Conservation (phyloP, 2,888 invertebrate species). For the Phengaris alcon region DNA sequence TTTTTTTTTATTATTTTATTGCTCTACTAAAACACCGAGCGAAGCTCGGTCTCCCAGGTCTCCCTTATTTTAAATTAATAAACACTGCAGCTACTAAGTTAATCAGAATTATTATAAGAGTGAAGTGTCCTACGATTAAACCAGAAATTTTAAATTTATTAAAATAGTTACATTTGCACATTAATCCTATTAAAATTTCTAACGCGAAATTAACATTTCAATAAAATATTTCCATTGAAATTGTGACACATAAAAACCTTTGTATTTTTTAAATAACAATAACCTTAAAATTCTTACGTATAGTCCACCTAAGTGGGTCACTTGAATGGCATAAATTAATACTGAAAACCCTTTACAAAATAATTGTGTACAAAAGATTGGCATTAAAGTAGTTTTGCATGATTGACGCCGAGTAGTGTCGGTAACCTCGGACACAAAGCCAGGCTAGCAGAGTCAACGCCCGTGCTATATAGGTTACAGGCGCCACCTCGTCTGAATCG, state of each 20-base stretch:
- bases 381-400: constrained; percentile 23
- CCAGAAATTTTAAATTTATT: no score
- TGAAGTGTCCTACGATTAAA: no score
- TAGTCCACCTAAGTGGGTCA: not conserved
- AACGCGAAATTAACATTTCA: not conserved
- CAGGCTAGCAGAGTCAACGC: constrained; percentile 59
- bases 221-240: not conserved
- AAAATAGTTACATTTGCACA: no score
- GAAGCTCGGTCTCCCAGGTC: no score
- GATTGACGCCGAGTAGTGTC: constrained; percentile 22
- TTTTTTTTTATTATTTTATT: no score
- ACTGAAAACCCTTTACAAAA: not conserved
- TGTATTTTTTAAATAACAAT: not conserved
- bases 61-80: no score
- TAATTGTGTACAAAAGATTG: not conserved
- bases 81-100: no score
- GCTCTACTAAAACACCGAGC: no score
- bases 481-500: constrained; percentile 72
- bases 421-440: constrained; percentile 27
- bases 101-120: no score
- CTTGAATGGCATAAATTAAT: not conserved
- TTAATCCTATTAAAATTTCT: not conserved
- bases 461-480: constrained; percentile 75
- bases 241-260: not conserved
- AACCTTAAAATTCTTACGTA: not conserved